phyloP scores from a whole-genome alignment of 2,888 invertebrate genomes.

The Philaethria dido region DNA sequence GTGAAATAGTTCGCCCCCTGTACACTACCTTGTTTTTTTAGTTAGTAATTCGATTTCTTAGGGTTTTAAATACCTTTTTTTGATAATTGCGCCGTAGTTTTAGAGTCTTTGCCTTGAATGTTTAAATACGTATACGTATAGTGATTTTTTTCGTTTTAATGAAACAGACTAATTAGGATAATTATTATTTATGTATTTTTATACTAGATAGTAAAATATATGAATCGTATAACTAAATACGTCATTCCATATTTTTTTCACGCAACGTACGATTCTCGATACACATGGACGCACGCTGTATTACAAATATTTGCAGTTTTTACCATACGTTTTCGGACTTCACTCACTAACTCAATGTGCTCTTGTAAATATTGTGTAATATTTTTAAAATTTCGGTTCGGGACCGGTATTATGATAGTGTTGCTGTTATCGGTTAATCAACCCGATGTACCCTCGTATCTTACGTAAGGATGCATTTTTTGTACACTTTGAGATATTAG shows the following conservation, averaged over 20 bases:
- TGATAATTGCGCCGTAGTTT: neutral
- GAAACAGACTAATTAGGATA: no score
- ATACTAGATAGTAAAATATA: no score
- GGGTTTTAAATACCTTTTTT: neutral
- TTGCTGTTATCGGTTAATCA: slow-evolving; percentile 70
- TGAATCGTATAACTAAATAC: neutral
- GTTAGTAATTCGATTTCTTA: neutral
- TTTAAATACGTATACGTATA: neutral
- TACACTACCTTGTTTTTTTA: neutral
- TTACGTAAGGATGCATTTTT: slow-evolving; percentile 47
- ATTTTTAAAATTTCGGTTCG: slow-evolving; percentile 39
- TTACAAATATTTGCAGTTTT: slow-evolving; percentile 20
- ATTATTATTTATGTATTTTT: no score
- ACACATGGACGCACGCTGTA: slow-evolving; percentile 17
- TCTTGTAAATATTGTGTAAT: slow-evolving; percentile 39
- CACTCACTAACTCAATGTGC: neutral
- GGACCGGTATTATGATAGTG: slow-evolving; percentile 46
- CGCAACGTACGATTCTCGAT: slow-evolving; percentile 4
- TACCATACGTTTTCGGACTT: slow-evolving; percentile 4
- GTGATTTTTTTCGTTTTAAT: neutral
- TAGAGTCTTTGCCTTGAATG: neutral
- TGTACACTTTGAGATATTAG: slow-evolving; percentile 3
- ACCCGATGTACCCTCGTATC: slow-evolving; percentile 58
- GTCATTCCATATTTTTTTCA: slow-evolving; percentile 26
- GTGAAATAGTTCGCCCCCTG: slow-evolving; percentile 50